Evolutionary conservation across 1,140 invertebrate species (phyloP), one percentile per base, ranked within the genome.

Genomic region (Apis laboriosa): DNA sequence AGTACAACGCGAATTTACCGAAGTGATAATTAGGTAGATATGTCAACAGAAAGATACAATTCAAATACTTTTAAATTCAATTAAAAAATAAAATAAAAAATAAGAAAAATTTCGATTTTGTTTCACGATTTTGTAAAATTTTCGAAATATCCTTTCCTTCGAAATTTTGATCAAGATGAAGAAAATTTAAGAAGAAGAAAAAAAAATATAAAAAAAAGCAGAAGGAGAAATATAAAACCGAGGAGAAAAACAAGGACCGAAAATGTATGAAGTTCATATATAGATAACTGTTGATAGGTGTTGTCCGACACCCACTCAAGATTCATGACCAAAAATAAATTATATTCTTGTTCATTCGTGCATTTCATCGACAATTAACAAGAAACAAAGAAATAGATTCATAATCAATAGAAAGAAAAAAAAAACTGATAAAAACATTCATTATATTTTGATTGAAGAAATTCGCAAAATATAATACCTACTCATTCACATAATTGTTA

Each of bases 81-180:
- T 89, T 90, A 91, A 83, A 81, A 88, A 34, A 34, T 34, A 34
- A 34, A 34, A 34, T 34, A 34, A 34, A 34, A 34, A 34, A 24
- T 24, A 24, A 24, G 24, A 24, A 86, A 90, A 91, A 91, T 90
- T 89, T 91, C 85, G 90, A 91, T 90, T 89, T 91, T 86, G 86
- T 71, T 34, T 34, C 34, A 34, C 28, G n/a, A n/a, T 28, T 28
- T 28, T 28, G 28, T 28, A 28, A 28, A 28, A 2, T 28, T 28
- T 28, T 34, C 34, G n/a, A 8, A 11, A 7, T 5, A 8, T 28
- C 19, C 15, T 13, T 15, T 24, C 24, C 24, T 24, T 24, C 24
- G 12, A 13, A 24, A 15, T 21, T 19, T 24, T n/a, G 51, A 55
- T 17, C 34, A 43, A 7, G 34, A 43, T 5, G 5, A 43, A 43